Evolutionary conservation across 2,113 vertebrate species (phyloP).

Genomic region (Puma concolor): DNA sequence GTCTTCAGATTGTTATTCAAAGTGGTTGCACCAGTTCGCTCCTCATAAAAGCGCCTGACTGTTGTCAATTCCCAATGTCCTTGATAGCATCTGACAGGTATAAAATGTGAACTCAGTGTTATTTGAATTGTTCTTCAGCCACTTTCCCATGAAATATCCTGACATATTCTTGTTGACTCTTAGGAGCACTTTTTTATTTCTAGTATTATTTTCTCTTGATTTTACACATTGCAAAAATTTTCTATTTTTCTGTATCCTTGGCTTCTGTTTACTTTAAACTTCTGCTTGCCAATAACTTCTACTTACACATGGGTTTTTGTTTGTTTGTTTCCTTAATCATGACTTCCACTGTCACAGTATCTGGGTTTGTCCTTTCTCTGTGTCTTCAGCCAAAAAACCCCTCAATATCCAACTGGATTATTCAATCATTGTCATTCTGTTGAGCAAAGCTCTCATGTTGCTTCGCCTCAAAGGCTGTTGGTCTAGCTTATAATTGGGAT

Average conservation of each 20-base stretch:
- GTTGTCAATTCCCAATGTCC: background rate
- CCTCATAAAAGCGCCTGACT: background rate
- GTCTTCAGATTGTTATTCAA: background rate
- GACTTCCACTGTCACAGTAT: background rate
- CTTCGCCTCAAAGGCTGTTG: background rate
- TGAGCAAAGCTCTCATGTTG: background rate
- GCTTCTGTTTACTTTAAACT: background rate
- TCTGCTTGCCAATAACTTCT: background rate
- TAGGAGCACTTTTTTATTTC: background rate
- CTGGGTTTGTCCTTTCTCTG: background rate
- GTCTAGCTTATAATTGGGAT: background rate
- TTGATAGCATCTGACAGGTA: background rate
- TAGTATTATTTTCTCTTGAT: background rate
- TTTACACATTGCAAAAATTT: background rate
- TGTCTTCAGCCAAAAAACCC: background rate
- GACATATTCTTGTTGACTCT: background rate
- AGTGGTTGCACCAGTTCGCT: background rate
- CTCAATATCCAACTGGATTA: background rate
- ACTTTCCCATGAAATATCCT: background rate
- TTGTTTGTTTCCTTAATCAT: background rate
- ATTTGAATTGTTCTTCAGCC: background rate
- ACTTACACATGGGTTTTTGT: background rate
- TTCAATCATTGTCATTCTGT: background rate
- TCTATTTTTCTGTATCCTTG: background rate
- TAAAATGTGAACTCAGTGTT: background rate